A percentile compares a stretch with the other conserved stretches of the same genome.
Conservation (phyloP, 2,888 invertebrate genomes). For the Alsophila aescularia region DNA sequence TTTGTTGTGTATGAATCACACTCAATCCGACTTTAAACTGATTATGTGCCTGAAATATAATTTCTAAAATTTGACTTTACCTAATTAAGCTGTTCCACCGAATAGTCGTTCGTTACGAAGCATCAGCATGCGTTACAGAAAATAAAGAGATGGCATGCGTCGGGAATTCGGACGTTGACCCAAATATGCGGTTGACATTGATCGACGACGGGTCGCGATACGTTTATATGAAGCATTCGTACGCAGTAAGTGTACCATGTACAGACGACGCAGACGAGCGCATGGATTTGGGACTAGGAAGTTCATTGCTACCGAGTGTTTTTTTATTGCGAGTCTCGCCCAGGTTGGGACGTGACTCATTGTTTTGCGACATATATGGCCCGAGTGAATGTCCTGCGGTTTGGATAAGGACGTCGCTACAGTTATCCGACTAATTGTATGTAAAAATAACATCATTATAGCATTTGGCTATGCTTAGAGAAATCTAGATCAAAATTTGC, state of each 20-base stretch:
- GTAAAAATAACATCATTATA: conserved; percentile 3
- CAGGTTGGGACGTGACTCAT: conserved; percentile 62
- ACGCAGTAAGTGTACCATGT: conserved; percentile 35
- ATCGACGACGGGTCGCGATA: conserved; percentile 78
- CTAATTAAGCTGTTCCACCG: conserved; percentile 6
- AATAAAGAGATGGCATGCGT: conserved; percentile 65
- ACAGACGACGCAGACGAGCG: conserved; percentile 44
- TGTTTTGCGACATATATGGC: conserved; percentile 43
- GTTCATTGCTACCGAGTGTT: conserved; percentile 69
- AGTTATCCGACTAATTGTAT: conserved; percentile 12
- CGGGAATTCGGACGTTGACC: conserved; percentile 81
- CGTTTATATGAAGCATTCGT: conserved; percentile 71
- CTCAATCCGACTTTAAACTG: too few species aligned
- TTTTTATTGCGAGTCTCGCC: conserved; percentile 64
- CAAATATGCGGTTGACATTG: conserved; percentile 83
- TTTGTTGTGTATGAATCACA: too few species aligned
- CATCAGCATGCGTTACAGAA: conserved; percentile 61
- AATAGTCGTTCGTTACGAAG: conserved; percentile 35
- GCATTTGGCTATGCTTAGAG: conserved; percentile 1
- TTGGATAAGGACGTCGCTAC: conserved; percentile 30
- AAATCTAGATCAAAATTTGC: background rate
- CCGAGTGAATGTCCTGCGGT: conserved; percentile 44
- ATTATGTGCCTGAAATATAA: background rate
- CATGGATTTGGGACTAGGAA: conserved; percentile 68
- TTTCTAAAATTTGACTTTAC: background rate